phyloP scores from a whole-genome alignment of 2,113 vertebrate species.

The Lagopus leucura region DNA sequence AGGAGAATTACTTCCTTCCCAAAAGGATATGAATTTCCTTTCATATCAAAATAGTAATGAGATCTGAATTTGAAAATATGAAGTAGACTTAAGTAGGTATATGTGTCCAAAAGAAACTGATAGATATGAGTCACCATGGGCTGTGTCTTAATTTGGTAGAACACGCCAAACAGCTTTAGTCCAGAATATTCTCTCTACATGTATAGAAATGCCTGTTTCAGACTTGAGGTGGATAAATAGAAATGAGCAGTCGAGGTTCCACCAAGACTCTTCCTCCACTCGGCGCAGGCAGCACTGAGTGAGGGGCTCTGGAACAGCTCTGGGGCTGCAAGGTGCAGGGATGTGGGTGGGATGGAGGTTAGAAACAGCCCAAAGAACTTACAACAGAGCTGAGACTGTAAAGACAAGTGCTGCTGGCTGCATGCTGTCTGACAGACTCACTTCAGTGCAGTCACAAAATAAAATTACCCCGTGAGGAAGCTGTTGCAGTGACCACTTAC shows the following conservation, averaged over 20 bases:
- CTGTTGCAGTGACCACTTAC: neutral
- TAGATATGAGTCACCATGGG: neutral
- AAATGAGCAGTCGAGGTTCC: neutral
- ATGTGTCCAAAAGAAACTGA: neutral
- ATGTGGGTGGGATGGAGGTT: neutral
- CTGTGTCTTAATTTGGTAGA: neutral
- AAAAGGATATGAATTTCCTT: neutral
- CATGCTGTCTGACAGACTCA: neutral
- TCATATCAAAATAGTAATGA: neutral
- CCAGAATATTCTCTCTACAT: neutral
- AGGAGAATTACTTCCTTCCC: slow-evolving; percentile 6
- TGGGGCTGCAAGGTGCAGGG: fast-evolving
- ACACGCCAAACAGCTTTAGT: neutral
- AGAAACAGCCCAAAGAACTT: neutral
- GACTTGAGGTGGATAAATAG: neutral
- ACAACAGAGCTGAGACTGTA: neutral
- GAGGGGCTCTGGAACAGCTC: neutral
- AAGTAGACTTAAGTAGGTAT: neutral
- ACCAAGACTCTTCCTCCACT: neutral
- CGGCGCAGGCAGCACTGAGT: neutral
- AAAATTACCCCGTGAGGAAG: neutral
- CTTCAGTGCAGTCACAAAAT: neutral
- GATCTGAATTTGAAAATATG: neutral
- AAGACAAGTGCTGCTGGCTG: neutral
- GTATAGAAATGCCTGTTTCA: fast-evolving